phyloP scores from a whole-genome alignment of 2,797 vertebrate species.

The Kryptopterus vitreolus region DNA sequence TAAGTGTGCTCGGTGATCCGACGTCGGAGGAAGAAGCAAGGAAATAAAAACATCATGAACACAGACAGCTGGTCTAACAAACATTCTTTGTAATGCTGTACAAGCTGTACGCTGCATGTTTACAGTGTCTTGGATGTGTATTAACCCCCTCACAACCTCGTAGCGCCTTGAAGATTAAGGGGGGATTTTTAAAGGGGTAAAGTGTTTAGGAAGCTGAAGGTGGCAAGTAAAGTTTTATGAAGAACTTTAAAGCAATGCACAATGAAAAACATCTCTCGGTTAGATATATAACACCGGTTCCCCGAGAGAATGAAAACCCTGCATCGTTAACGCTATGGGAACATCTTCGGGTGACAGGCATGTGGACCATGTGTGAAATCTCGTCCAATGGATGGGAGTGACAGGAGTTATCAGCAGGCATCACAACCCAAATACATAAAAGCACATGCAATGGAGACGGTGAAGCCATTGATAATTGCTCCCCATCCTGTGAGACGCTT shows the following conservation, averaged over 20 bases:
- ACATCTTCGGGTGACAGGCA: no score
- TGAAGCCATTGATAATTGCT: no score
- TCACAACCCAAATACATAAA: no score
- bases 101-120: constrained; percentile 1
- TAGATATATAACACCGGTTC: no score
- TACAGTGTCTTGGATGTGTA: not conserved
- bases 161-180: not conserved
- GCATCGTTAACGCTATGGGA: no score
- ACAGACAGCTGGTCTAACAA: constrained; percentile 42
- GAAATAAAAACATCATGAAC: constrained; percentile 51
- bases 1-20: constrained; percentile 67
- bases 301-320: no score
- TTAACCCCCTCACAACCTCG: not conserved
- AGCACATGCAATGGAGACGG: no score
- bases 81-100: not conserved
- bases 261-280: no score
- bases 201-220: not conserved
- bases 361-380: no score
- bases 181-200: not conserved
- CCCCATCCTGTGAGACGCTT: no score
- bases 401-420: no score
- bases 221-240: not conserved
- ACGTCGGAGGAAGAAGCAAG: constrained; percentile 52
- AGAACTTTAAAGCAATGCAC: not conserved
- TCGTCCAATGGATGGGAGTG: no score